Percentiles rank a stretch among this genome's conserved stretches.
phyloP scores from a whole-genome alignment of 2,113 vertebrate species.

The Scatophagus argus region DNA sequence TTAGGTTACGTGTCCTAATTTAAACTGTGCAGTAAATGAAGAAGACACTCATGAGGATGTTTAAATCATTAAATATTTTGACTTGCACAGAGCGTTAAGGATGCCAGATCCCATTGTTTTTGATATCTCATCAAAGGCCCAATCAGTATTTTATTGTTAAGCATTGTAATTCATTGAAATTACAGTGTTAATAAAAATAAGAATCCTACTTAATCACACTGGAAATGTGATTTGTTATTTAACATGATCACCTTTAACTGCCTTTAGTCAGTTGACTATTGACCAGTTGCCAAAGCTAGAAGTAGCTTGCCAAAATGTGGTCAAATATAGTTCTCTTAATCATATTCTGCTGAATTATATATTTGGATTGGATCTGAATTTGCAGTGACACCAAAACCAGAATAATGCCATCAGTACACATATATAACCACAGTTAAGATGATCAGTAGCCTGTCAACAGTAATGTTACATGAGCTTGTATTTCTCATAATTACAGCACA shows the following conservation, averaged over 20 bases:
- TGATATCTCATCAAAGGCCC: constrained; percentile 10
- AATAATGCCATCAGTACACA: not conserved
- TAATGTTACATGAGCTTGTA: not conserved
- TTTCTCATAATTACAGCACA: not conserved
- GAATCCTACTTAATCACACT: not conserved
- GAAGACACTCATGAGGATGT: not conserved
- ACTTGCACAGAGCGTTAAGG: not conserved
- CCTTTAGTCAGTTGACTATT: not conserved
- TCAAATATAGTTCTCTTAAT: not conserved
- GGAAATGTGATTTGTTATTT: not conserved
- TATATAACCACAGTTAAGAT: not conserved
- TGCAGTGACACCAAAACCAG: not conserved
- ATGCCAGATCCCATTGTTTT: not conserved
- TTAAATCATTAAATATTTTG: constrained; percentile 29
- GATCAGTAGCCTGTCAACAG: not conserved
- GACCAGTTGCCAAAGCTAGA: no score
- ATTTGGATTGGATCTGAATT: not conserved
- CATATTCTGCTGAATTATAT: no score
- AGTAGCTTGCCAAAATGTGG: not conserved
- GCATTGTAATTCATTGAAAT: not conserved
- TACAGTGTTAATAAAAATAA: not conserved
- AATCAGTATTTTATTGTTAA: constrained; percentile 3
- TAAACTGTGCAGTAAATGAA: constrained; percentile 21
- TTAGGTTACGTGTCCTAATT: constrained; percentile 8
- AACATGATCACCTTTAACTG: no score